Conservation (phyloP, 1,140 invertebrate species). For the Pristionchus pacificus region DNA sequence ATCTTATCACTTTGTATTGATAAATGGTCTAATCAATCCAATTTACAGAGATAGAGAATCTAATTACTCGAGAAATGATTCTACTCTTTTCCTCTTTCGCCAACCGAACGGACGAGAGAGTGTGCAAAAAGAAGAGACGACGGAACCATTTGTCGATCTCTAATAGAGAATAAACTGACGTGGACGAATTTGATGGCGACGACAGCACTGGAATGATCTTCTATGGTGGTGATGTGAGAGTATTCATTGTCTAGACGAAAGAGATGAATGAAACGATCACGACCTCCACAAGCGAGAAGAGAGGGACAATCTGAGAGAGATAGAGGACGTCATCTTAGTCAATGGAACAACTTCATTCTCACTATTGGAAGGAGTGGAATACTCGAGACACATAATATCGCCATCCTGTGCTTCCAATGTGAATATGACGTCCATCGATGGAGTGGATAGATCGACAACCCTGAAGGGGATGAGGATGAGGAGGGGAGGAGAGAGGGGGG, state of each 20-base stretch:
- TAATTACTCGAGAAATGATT: too few relatives aligned
- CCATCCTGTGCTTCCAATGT: constrained; percentile 2
- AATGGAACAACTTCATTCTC: not conserved
- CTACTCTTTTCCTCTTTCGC: too few relatives aligned
- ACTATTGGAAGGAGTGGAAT: constrained; percentile 6
- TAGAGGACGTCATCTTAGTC: not conserved
- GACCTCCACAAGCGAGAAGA: not conserved
- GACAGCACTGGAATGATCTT: constrained; percentile 4
- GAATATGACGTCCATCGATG: not conserved
- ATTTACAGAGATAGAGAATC: too few relatives aligned
- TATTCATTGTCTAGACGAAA: not conserved
- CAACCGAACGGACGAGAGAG: too few relatives aligned
- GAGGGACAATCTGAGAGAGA: not conserved
- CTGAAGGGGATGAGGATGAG: not conserved
- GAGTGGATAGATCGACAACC: not conserved
- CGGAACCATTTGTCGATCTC: too few relatives aligned
- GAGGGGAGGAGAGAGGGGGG: not conserved
- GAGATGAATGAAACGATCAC: constrained; percentile 6
- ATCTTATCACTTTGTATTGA: too few relatives aligned
- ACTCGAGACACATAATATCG: constrained; percentile 6
- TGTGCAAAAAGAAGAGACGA: too few relatives aligned
- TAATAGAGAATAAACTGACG: too few relatives aligned
- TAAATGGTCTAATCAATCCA: too few relatives aligned
- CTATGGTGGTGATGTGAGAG: constrained; percentile 1
- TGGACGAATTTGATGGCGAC: constrained; percentile 8